Base-by-base conservation (phyloP, 2,797 vertebrate genomes). In the Rallus crepitans region DNA sequence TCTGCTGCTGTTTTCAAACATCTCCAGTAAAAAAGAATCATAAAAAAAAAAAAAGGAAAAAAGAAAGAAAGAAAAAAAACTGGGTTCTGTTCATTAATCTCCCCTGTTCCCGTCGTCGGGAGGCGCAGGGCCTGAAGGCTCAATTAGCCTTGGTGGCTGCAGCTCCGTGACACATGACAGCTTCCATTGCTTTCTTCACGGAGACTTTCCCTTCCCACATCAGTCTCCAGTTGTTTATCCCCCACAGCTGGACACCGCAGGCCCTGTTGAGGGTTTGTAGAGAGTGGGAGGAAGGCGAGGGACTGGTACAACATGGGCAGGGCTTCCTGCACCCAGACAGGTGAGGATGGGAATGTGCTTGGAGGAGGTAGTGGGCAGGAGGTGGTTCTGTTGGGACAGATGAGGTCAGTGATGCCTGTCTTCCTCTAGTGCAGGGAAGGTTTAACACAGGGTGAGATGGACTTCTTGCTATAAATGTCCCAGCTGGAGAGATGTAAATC, bases 51-150 rank as follows among this genome's bases (percentile, higher is more conserved):
- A 40, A 40, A 40, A 16, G 40, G 7, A 16, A 16, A 40, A 40
- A 16, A 42, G 11, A 4, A 30, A 12, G 4, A 12, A 31, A 14
- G 23, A 37, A 23, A 39, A 57, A 72, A 31, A 63, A 31, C 37
- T 80, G 63, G 23, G 20, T 79, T 84, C 71, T 93, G 80, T 89
- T 89, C 80, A 48, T 95, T 93, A 76, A 95, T 96, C 95, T 93
- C 57, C 8, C 40, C 55, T 0, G 1, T 72, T 89, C 45, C 73
- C 10, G 3, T 75, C 83, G 12, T 8, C 0, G 6, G 63, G 53
- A 85, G 70, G 80, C 92, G 7, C 5, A 1, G 71, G 55, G 59
- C 89, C 93, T 93, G 87, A 88, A 96, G 95, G 89, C 90, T 97
- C 91, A 82, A 64, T 94, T 91, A 93, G 79, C 89, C 73, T 69